Evolutionary conservation across 2,888 invertebrate species (phyloP), one percentile per base, ranked within the genome.

Genomic region (Thereva unica): DNA sequence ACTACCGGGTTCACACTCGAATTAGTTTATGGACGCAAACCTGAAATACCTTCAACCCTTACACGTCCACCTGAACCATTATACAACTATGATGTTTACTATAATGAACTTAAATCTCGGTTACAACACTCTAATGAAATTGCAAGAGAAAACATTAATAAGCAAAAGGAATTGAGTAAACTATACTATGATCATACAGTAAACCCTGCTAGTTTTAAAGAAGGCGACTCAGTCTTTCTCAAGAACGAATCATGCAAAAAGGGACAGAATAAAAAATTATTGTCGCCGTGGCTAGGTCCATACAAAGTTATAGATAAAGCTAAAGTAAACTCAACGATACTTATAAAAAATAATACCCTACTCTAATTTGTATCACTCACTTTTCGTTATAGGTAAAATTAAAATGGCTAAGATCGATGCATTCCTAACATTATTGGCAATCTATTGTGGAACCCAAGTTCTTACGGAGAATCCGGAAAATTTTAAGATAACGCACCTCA

Each of bases 161-260:
- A 45, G 4, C 5, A 4, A 6, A 45, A 45, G 9, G 45, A 45
- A 45, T 6, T 4, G 4, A 45, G 9, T 45, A 45, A 45, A 45
- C 45, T 45, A 45, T 45, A 45, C 9, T 45, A 45, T 12, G 45
- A 45, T n/a, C n/a, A n/a, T n/a, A n/a, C n/a, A n/a, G n/a, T n/a
- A n/a, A n/a, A n/a, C n/a, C n/a, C n/a, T n/a, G n/a, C n/a, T n/a
- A n/a, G n/a, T n/a, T n/a, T 7, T 41, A 41, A 41, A 7, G 6
- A 5, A 7, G 45, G 45, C 4, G n/a, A 45, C 10, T 7, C 10
- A 9, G 45, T 45, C 4, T 45, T 7, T 9, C 45, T 45, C 4
- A 45, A 45, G 12, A 45, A 45, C 10, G 45, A 9, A 9, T 9
- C 10, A 45, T 4, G 4, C n/a, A 9, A n/a, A n/a, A n/a, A n/a